phyloP scores from a whole-genome alignment of 2,888 invertebrate genomes.

The Heteromyza rotundicornis region DNA sequence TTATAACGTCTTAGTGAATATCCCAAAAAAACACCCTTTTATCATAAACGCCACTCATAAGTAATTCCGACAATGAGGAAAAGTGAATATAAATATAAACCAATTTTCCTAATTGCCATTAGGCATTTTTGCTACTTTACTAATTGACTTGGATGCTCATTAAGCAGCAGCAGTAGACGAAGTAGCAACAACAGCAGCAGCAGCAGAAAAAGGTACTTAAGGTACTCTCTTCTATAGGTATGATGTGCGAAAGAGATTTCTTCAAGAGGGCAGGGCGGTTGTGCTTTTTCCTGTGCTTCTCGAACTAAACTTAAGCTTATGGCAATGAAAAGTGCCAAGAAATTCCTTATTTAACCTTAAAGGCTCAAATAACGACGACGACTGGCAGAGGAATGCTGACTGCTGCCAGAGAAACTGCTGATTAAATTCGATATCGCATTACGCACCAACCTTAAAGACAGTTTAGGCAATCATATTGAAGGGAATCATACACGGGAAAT shows the following conservation, averaged over 20 bases:
- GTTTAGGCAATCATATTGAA: too few relatives aligned
- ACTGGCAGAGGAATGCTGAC: not conserved
- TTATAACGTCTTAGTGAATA: not conserved
- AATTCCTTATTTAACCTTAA: not conserved
- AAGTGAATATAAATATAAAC: conserved; percentile 51
- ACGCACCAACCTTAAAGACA: not conserved
- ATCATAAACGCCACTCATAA: conserved; percentile 1
- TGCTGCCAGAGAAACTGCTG: too few relatives aligned
- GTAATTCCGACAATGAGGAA: not conserved
- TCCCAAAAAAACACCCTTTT: conserved; percentile 13
- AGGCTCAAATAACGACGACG: not conserved
- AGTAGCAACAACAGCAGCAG: conserved; percentile 5
- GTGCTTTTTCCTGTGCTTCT: too few relatives aligned
- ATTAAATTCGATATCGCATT: not conserved
- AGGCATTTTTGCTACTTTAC: conserved; percentile 51
- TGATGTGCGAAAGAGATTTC: not conserved
- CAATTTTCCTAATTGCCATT: conserved; percentile 62
- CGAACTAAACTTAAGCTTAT: not conserved
- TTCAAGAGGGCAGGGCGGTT: not conserved
- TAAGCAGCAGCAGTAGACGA: conserved; percentile 39
- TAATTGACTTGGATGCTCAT: conserved; percentile 61
- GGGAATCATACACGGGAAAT: conserved; percentile 23
- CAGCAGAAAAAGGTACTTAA: conserved; percentile 19
- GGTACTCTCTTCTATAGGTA: not conserved
- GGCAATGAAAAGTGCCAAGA: not conserved